These are phyloP conservation scores for Erebia palarica DNA, from an alignment of 2,888 invertebrate species.

Conservation along the genomic window DNA sequence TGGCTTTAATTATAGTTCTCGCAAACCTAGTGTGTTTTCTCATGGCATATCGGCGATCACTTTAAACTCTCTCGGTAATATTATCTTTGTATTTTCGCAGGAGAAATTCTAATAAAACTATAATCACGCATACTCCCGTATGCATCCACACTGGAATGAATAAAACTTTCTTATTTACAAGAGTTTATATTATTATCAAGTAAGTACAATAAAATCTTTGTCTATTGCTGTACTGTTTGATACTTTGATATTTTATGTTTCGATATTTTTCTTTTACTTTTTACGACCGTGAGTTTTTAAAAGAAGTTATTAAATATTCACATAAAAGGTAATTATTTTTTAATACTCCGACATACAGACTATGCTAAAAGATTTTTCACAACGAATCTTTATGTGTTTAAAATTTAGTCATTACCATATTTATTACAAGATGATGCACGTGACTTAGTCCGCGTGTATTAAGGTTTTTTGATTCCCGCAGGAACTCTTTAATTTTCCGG, in stretches of 20 bases:
- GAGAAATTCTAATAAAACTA: slow-evolving; percentile 73
- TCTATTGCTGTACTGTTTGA: slow-evolving; percentile 51
- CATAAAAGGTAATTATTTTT: too few species aligned
- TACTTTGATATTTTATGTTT: slow-evolving; percentile 47
- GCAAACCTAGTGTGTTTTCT: not conserved
- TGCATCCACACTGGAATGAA: slow-evolving; percentile 59
- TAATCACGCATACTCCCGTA: slow-evolving; percentile 65
- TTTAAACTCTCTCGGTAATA: slow-evolving; percentile 52
- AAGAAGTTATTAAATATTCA: too few species aligned
- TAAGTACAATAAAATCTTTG: slow-evolving; percentile 74
- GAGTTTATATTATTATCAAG: slow-evolving; percentile 67
- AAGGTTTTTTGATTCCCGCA: too few species aligned
- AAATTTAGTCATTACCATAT: not conserved
- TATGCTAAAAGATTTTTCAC: not conserved
- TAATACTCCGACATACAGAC: too few species aligned
- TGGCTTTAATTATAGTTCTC: not conserved
- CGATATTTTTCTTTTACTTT: not conserved
- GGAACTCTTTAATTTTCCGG: too few species aligned
- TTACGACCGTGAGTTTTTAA: too few species aligned
- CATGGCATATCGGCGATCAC: not conserved
- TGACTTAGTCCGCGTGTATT: too few species aligned
- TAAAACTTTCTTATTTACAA: slow-evolving; percentile 61
- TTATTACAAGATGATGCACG: not conserved
- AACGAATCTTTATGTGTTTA: not conserved
- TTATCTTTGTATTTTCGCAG: slow-evolving; percentile 53